Base-by-base conservation (phyloP, 1,140 invertebrate species). In the Diachasma alloeum region DNA sequence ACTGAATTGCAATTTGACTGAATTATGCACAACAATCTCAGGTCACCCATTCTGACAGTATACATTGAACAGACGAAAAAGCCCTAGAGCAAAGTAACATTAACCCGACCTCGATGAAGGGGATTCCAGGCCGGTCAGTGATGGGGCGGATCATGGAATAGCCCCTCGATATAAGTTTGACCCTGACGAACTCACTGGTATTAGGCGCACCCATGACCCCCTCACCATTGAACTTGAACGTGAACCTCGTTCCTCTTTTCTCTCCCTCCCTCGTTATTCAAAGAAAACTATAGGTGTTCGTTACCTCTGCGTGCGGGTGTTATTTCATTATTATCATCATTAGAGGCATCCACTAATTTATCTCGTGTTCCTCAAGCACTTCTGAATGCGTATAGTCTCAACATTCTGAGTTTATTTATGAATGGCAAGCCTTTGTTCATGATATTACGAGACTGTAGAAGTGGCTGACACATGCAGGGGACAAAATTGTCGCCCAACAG, bases 131-230 rank as follows among this genome's bases (percentile, higher is more conserved):
- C 1, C 66, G 31, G 26, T 39, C 26, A 39, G n/a, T 37, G 31
- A 68, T n/a, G 66, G 36, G 66, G 66, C 66, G 66, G 59, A 19
- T 68, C 36, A 13, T 63, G 8, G 13, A 39, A 37, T 68, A 68
- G 10, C 66, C 4, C n/a, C n/a, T 37, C 48, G 36, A 5, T n/a
- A 39, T 39, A 68, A 68, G 11, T 17, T 63, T 68, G 66, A 68
- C 31, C 66, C 66, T 68, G 66, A 68, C 66, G 9, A 68, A 39
- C 66, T 9, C 26, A 66, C 48, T 5, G 66, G 66, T 68, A 68
- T 68, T 68, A 68, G 66, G 36, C 66, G 66, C 66, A 68, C 66
- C 66, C 66, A 68, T 68, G 66, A 68, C 66, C 66, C 66, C 17
- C 36, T 17, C 15, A 63, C 59, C 36, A 39, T 68, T 68, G 66